A percentile compares a stretch with the other conserved stretches of the same genome.
These are phyloP conservation scores for Netelia virgata DNA, from an alignment of 2,888 invertebrate genomes.

Conservation along the genomic window DNA sequence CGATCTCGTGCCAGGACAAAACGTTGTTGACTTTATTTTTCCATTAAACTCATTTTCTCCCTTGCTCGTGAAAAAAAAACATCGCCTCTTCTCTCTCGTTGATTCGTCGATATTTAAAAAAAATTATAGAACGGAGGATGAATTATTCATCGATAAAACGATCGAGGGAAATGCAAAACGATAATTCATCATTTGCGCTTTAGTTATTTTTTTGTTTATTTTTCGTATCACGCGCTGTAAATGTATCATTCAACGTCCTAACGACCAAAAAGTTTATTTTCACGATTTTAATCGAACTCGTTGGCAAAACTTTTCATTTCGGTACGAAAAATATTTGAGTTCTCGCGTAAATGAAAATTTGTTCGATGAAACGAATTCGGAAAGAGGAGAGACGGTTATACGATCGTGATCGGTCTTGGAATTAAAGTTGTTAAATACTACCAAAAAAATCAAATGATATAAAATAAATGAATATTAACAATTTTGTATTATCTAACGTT, in stretches of 20 bases:
- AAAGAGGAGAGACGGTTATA: too few species aligned
- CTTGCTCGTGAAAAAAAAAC: not conserved
- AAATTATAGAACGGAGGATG: not conserved
- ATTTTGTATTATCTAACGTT: too few species aligned
- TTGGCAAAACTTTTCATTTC: not conserved
- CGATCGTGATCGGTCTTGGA: too few species aligned
- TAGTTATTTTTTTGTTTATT: not conserved
- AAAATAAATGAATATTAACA: too few species aligned
- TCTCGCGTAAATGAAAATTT: too few species aligned
- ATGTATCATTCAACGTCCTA: not conserved
- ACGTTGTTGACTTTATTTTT: not conserved
- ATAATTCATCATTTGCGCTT: not conserved
- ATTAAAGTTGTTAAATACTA: too few species aligned
- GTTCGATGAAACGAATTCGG: too few species aligned
- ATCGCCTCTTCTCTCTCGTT: not conserved
- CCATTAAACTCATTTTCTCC: slow-evolving; percentile 3
- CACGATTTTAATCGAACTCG: not conserved
- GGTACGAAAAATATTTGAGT: too few species aligned
- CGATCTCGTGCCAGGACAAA: slow-evolving; percentile 6
- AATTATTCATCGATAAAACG: not conserved
- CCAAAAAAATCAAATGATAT: too few species aligned
- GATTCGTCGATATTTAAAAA: not conserved
- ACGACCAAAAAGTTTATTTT: not conserved
- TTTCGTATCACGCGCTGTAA: not conserved
- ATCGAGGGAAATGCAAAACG: not conserved